Conservation (phyloP, 2,888 invertebrate species). For the Perithous albicinctus region DNA sequence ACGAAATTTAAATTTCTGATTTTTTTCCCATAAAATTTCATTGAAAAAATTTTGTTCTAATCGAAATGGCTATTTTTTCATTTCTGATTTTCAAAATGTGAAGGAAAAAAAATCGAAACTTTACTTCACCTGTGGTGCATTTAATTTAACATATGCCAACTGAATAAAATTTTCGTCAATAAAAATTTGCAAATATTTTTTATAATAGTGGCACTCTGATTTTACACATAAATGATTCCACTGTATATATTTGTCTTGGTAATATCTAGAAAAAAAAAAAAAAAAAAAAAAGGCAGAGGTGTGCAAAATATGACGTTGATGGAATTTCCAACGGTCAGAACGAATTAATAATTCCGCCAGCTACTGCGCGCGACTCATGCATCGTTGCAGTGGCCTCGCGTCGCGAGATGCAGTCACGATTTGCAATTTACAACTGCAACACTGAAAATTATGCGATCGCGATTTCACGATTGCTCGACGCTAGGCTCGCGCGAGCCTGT, state of each 20-base stretch:
- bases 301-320: conserved; percentile 53
- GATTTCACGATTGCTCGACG: conserved; percentile 62
- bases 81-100: too few relatives aligned
- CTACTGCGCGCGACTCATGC: conserved; percentile 26
- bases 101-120: too few relatives aligned
- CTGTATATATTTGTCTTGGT: not conserved
- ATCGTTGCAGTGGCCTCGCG: conserved; percentile 12
- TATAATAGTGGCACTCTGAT: too few relatives aligned
- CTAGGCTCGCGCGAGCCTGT: conserved; percentile 41
- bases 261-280: not conserved
- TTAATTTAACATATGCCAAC: too few relatives aligned
- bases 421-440: conserved; percentile 68
- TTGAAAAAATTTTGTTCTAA: too few relatives aligned
- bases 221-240: conserved; percentile 21
- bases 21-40: too few relatives aligned
- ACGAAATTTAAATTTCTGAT: too few relatives aligned
- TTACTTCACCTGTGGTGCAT: too few relatives aligned
- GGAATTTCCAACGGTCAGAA: conserved; percentile 58
- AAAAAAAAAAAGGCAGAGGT: too few relatives aligned
- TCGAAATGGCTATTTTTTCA: too few relatives aligned
- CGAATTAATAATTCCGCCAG: conserved; percentile 63
- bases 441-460: conserved; percentile 67
- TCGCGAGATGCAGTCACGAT: conserved; percentile 62
- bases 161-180: too few relatives aligned
- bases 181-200: too few relatives aligned